Evolutionary conservation across 2,797 vertebrate species (phyloP), one percentile per base, ranked within the genome.

Genomic region (Lemur catta): DNA sequence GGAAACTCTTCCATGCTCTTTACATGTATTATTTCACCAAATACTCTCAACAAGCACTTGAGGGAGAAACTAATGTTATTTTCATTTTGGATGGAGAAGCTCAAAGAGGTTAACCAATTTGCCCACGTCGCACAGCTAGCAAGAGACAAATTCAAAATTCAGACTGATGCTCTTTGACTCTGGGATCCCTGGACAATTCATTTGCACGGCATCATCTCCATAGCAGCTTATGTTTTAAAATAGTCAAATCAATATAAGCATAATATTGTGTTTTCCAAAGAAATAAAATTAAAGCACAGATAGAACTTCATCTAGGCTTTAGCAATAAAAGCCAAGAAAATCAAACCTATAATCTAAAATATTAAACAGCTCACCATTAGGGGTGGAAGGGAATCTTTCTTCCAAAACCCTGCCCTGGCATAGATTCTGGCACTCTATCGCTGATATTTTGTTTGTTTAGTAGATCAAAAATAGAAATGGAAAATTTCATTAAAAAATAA

Each of bases 251-350:
- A 35, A 4, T 28, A 46, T 41, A 78, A 24, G 28, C 55, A 2
- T 94, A 75, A 69, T 93, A 90, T 84, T 93, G 69, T 93, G 78
- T 87, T 95, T 96, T 8, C 12, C 74, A 72, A 38, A 69, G 65
- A 57, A 52, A 97, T 85, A 28, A 59, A 96, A 94, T 93, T n/a
- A 84, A 63, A 95, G 18, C 63, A 91, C 55, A 38, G 76, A 26
- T 24, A 26, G 43, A 17, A 96, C 12, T 79, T 69, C 38, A 17
- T 50, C n/a, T 86, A 75, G 10, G 11, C 67, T 94, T 81, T 76
- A 93, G 52, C 6, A 48, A 38, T 78, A 89, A 82, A 96, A 96
- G 89, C 12, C 38, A 38, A 38, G n/a, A 97, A 97, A 97, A 93
- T 78, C 6, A 97, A 86, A 1, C 17, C 0, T 79, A 0, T 52